These are phyloP conservation scores for Drosophila anceps DNA, from an alignment of 2,888 invertebrate species.

Conservation along the genomic window DNA sequence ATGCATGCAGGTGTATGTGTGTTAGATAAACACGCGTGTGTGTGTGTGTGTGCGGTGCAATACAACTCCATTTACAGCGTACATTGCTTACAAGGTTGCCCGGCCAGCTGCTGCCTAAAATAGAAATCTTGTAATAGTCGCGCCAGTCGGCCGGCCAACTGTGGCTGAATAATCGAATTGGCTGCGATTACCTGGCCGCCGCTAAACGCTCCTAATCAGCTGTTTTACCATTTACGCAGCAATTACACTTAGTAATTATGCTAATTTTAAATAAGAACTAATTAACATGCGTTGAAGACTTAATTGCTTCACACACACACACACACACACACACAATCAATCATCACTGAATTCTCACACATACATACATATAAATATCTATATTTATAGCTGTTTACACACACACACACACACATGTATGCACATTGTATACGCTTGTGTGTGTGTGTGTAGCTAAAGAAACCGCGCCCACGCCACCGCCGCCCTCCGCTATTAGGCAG, in stretches of 20 bases:
- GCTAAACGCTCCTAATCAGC: constrained; percentile 17
- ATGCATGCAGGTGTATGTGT: background rate
- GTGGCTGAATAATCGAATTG: constrained; percentile 24
- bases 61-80: constrained; percentile 43
- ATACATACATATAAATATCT: background rate
- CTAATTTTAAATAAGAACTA: constrained; percentile 35
- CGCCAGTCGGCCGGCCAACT: constrained; percentile 7
- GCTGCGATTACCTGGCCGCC: constrained; percentile 16
- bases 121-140: constrained; percentile 39
- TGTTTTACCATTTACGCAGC: constrained; percentile 36
- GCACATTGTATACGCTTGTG: background rate
- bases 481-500: constrained; percentile 16
- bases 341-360: constrained; percentile 3
- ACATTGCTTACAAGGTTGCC: constrained; percentile 40
- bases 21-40: constrained; percentile 11
- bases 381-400: background rate
- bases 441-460: background rate
- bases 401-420: background rate
- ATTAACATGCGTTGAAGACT: constrained; percentile 38
- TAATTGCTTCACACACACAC: constrained; percentile 25
- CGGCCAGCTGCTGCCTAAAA: constrained; percentile 39
- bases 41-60: constrained; percentile 24
- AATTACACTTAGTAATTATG: constrained; percentile 36
- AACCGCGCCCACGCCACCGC: constrained; percentile 19
- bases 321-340: background rate